Conservation (phyloP, 1,140 invertebrate genomes). For the Heliconius hermathena region DNA sequence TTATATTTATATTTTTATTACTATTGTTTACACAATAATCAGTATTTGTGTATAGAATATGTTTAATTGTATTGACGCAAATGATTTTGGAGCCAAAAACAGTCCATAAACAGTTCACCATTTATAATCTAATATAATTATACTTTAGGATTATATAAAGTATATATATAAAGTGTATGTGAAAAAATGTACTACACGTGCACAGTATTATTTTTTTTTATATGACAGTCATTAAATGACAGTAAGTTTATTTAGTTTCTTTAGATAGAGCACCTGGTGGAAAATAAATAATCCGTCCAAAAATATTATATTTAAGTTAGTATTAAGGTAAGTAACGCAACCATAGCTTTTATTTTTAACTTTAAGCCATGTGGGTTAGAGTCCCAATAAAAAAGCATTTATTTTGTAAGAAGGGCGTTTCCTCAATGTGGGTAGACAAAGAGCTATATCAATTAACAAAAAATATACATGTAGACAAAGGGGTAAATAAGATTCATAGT, state of each 20-base stretch:
- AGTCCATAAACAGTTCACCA: neutral
- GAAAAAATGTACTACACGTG: neutral
- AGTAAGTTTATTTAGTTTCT: neutral
- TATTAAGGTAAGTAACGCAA: neutral
- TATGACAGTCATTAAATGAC: neutral
- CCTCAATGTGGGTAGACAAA: neutral
- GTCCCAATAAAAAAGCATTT: too few species aligned
- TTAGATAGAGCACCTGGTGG: neutral
- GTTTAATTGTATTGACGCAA: neutral
- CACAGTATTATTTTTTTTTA: neutral
- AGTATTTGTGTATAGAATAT: neutral
- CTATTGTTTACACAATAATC: neutral
- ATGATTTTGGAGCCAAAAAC: neutral
- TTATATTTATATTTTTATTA: neutral
- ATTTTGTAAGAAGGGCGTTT: neutral
- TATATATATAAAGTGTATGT: neutral
- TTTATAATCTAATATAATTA: neutral
- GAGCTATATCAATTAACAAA: too few species aligned
- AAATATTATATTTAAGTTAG: neutral
- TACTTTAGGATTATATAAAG: neutral
- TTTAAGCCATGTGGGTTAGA: too few species aligned
- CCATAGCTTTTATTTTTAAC: too few species aligned
- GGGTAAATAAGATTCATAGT: neutral
- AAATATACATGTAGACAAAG: neutral
- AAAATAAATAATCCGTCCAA: neutral